Percentiles rank a stretch among this genome's conserved stretches.
These are phyloP conservation scores for Pristionchus maxplancki DNA, from an alignment of 2,888 invertebrate species.

Conservation along the genomic window DNA sequence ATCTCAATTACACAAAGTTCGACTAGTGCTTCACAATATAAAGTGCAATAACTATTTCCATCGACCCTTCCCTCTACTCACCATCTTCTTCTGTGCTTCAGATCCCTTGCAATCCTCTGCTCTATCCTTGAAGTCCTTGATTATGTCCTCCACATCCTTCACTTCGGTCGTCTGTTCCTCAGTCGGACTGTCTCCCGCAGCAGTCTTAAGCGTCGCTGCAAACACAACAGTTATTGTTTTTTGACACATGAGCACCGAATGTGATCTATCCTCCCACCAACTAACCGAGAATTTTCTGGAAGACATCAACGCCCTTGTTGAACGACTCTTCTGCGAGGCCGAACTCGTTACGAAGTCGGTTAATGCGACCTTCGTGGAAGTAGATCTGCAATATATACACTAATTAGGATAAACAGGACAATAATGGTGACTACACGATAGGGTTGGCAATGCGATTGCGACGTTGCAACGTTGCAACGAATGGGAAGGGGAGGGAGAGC, in stretches of 20 bases:
- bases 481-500: no score
- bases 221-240: no score
- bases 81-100: constrained; percentile 24
- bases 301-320: constrained; percentile 27
- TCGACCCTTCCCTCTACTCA: not conserved
- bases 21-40: not conserved
- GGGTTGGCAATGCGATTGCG: no score
- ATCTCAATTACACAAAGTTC: not conserved
- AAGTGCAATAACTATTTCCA: not conserved
- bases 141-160: constrained; percentile 5
- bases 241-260: no score
- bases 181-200: not conserved
- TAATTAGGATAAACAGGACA: not conserved
- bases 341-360: constrained; percentile 31
- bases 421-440: not conserved
- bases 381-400: not conserved
- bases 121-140: constrained; percentile 34
- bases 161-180: constrained; percentile 37
- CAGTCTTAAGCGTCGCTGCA: not conserved
- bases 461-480: no score
- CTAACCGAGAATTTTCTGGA: not conserved
- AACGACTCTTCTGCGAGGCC: not conserved
- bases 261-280: not conserved
- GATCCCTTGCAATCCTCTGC: constrained; percentile 25
- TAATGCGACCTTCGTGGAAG: constrained; percentile 49